Evolutionary conservation across 2,888 invertebrate species (phyloP).

Genomic region (Protodeltote pygarga): DNA sequence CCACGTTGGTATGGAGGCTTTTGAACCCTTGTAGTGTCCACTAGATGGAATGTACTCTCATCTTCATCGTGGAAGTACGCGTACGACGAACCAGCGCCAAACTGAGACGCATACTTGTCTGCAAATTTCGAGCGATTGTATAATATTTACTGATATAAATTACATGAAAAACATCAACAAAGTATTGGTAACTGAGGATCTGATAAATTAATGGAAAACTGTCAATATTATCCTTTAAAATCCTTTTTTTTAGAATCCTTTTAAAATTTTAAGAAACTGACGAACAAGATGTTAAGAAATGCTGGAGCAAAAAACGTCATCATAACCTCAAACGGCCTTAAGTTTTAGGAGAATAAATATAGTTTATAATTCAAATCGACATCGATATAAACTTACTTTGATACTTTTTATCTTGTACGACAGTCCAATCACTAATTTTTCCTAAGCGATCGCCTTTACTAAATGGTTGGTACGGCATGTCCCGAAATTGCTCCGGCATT

Average conservation of each 20-base stretch:
- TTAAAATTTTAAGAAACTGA: neutral
- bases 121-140: slow-evolving; percentile 17
- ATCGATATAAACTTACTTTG: slow-evolving; percentile 88
- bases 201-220: neutral
- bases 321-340: slow-evolving; percentile 64
- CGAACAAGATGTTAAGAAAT: slow-evolving; percentile 7
- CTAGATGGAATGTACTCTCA: slow-evolving; percentile 99
- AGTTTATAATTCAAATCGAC: neutral
- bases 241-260: no score
- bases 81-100: slow-evolving; percentile 98
- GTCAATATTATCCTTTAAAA: neutral
- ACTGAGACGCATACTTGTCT: slow-evolving; percentile 97
- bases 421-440: slow-evolving; percentile 99
- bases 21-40: slow-evolving; percentile 96
- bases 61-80: slow-evolving; percentile 99
- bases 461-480: slow-evolving; percentile 99
- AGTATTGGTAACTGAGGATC: no score
- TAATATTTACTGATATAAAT: slow-evolving; percentile 4
- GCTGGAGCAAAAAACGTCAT: slow-evolving; percentile 52
- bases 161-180: slow-evolving; percentile 5
- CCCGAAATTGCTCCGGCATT: slow-evolving; percentile 96
- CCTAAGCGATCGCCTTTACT: slow-evolving; percentile 99
- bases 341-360: slow-evolving; percentile 1
- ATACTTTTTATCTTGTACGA: slow-evolving; percentile 97
- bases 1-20: slow-evolving; percentile 97